Conservation (phyloP, 2,113 vertebrate species). For the Chloropsis hardwickii region DNA sequence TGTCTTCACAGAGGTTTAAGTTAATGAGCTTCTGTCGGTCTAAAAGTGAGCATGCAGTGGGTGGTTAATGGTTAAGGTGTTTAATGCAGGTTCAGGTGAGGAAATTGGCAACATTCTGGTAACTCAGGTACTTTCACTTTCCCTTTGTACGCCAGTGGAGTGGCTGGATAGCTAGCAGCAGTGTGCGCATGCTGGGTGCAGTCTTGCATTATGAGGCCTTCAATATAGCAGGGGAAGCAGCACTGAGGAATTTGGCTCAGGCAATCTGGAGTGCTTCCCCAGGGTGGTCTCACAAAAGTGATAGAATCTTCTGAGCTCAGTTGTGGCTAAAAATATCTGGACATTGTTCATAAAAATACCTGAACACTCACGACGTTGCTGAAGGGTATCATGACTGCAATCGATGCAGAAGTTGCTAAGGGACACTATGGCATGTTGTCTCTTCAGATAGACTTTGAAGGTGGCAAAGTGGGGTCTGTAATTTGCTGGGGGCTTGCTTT, state of each 20-base stretch:
- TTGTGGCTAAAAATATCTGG: background rate
- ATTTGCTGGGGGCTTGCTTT: background rate
- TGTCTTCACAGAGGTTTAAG: background rate
- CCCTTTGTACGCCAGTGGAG: background rate
- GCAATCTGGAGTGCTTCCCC: background rate
- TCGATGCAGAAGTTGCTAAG: background rate
- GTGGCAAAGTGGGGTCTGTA: background rate
- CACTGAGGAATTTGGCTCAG: background rate
- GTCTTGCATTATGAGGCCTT: background rate
- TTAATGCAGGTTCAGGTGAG: background rate
- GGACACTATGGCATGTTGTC: background rate
- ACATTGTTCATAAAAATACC: background rate
- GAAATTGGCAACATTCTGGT: background rate
- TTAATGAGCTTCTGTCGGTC: background rate
- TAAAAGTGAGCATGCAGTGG: background rate
- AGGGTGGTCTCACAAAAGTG: background rate
- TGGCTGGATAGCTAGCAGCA: background rate
- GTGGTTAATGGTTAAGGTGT: background rate
- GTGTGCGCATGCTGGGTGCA: background rate
- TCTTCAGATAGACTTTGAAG: background rate
- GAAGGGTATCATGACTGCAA: background rate
- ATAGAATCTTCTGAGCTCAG: background rate
- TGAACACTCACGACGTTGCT: fast-evolving
- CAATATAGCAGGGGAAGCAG: background rate
- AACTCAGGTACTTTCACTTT: background rate